phyloP scores from a whole-genome alignment of 2,888 invertebrate species.

The Calameuta filiformis region DNA sequence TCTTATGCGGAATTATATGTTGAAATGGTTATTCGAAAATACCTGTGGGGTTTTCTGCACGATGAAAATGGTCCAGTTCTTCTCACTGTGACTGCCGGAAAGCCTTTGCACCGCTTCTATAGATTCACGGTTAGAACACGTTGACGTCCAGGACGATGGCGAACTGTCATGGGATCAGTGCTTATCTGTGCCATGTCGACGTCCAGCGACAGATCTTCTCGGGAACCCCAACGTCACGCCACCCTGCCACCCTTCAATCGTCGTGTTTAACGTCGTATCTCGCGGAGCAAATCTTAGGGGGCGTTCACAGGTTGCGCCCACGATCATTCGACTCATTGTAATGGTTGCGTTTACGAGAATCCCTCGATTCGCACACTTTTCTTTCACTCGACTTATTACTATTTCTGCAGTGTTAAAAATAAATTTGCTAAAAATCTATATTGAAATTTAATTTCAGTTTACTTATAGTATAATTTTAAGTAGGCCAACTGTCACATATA shows the following conservation, averaged over 20 bases:
- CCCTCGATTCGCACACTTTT: neutral
- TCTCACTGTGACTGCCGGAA: neutral
- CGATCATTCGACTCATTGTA: slow-evolving; percentile 4
- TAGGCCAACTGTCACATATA: neutral
- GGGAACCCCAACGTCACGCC: slow-evolving; percentile 12
- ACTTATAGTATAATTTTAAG: neutral
- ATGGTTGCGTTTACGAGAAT: slow-evolving; percentile 20
- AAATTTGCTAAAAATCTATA: neutral
- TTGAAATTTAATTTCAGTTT: neutral
- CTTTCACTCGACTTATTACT: neutral
- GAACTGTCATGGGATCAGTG: slow-evolving; percentile 33
- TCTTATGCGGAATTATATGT: neutral
- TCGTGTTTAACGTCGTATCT: slow-evolving; percentile 30
- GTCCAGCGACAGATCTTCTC: slow-evolving; percentile 27
- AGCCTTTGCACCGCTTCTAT: neutral
- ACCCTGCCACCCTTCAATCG: slow-evolving; percentile 12
- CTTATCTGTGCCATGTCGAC: slow-evolving; percentile 49
- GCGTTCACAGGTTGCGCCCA: neutral
- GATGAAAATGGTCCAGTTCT: neutral
- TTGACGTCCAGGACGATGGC: slow-evolving; percentile 2
- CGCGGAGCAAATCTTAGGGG: slow-evolving; percentile 26
- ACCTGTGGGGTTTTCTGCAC: neutral
- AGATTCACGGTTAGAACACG: neutral
- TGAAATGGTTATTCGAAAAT: neutral
- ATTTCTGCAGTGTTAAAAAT: neutral